Base-by-base conservation (phyloP, 2,888 invertebrate genomes). In the Cynaeus angustus region DNA sequence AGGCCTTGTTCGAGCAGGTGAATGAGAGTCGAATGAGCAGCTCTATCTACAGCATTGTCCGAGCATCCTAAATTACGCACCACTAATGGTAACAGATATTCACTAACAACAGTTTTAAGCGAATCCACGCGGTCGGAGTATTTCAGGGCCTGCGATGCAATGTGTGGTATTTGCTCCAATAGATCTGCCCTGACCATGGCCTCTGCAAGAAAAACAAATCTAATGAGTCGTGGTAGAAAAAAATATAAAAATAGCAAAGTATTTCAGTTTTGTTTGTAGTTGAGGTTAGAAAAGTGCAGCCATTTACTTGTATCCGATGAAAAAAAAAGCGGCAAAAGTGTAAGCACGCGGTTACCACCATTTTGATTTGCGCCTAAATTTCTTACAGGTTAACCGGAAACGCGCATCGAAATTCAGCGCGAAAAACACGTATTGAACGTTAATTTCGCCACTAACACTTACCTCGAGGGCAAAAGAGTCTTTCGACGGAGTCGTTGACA, bases 131-230 rank as follows among this genome's bases (percentile, higher is more conserved):
- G 82, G 68, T 86, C 86, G 6, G 80, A 78, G 70, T 80, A 81
- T 78, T 89, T 88, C 73, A 88, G 85, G 72, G 90, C 91, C 75
- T 89, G 87, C 73, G 88, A 85, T 9, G 91, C 91, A 70, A 92
- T 86, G 76, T 89, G 88, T 5, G 91, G 91, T 59, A 92, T 86
- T 78, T 91, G 91, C 78, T 91, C 90, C 83, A 92, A 87, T 78
- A 92, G 81, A 78, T 90, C 90, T 16, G 87, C 86, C 68, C 90
- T 86, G 12, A 91, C 88, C 67, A 87, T 84, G 16, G 87, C 85
- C 78, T 91, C 91, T 92, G 86, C 38, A 68, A 50, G 45, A 71
- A 33, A 52, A n/a, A 8, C 37, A 33, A 48, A 72, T 33, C 10
- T 14, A 55, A 50, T 61, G 48, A 66, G 16, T 8, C 30, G 41